Evolutionary conservation across 2,113 vertebrate species (phyloP).

Genomic region (Colius striatus): DNA sequence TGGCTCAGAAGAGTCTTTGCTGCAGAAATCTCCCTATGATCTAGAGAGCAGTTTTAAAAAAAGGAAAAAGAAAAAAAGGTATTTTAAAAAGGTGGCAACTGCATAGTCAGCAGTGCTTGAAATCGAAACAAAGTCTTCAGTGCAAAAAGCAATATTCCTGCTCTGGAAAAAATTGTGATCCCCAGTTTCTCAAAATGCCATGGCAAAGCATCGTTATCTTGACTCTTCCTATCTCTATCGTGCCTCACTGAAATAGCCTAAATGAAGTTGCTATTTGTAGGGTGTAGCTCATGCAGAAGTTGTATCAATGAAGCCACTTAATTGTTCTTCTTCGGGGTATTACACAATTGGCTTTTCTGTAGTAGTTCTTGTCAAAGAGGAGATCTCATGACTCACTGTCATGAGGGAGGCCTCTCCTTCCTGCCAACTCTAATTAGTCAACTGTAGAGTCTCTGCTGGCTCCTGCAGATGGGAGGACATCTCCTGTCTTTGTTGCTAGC

Average conservation of each 20-base stretch:
- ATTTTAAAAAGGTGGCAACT: slow-evolving; percentile 12
- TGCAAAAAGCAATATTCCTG: background rate
- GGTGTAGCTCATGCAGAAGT: background rate
- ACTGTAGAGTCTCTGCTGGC: background rate
- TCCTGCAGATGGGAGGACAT: background rate
- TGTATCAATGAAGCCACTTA: background rate
- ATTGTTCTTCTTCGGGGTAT: background rate
- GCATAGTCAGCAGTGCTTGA: background rate
- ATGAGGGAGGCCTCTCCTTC: slow-evolving; percentile 17
- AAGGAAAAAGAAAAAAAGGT: background rate
- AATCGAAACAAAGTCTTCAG: background rate
- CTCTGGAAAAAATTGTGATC: background rate
- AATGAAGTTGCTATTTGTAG: slow-evolving; percentile 15
- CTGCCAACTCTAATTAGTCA: background rate
- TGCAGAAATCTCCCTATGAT: background rate
- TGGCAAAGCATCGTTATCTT: background rate
- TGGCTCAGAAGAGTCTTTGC: background rate
- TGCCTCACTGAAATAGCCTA: background rate
- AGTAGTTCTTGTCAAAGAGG: background rate
- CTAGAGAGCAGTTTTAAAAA: background rate
- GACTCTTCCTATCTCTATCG: background rate
- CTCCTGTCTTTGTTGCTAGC: background rate
- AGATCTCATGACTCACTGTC: slow-evolving; percentile 46
- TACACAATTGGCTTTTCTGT: background rate
- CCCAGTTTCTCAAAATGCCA: background rate